phyloP scores from a whole-genome alignment of 2,113 vertebrate genomes.

The Ondatra zibethicus region DNA sequence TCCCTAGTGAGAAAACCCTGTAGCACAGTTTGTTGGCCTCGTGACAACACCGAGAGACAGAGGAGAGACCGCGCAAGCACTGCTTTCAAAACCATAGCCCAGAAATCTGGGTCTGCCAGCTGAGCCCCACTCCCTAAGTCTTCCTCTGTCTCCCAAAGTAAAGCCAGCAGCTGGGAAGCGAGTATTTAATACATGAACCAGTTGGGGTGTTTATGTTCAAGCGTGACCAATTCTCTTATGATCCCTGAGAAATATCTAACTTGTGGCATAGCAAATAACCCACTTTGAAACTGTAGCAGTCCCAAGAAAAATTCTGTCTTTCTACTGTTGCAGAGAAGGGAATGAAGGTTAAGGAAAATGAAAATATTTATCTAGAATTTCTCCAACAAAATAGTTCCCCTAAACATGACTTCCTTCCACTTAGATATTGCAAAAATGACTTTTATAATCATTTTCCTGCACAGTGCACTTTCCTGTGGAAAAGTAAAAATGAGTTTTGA shows the following conservation, averaged over 20 bases:
- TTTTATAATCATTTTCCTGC: background rate
- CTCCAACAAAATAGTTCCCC: background rate
- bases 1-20: background rate
- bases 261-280: background rate
- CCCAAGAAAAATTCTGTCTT: background rate
- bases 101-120: background rate
- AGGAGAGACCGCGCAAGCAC: background rate
- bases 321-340: background rate
- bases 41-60: background rate
- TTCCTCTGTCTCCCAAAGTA: background rate
- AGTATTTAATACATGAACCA: background rate
- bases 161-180: background rate
- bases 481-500: background rate
- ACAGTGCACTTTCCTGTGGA: background rate
- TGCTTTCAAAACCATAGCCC: background rate
- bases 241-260: slow-evolving; percentile 25
- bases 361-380: slow-evolving; percentile 23
- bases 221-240: background rate
- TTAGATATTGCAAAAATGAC: background rate
- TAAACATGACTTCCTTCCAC: background rate
- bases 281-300: slow-evolving; percentile 30
- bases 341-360: background rate
- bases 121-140: too few species aligned
- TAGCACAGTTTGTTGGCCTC: background rate
- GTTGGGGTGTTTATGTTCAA: background rate